Base-by-base conservation (phyloP, 2,113 vertebrate species). In the Pedetes capensis region DNA sequence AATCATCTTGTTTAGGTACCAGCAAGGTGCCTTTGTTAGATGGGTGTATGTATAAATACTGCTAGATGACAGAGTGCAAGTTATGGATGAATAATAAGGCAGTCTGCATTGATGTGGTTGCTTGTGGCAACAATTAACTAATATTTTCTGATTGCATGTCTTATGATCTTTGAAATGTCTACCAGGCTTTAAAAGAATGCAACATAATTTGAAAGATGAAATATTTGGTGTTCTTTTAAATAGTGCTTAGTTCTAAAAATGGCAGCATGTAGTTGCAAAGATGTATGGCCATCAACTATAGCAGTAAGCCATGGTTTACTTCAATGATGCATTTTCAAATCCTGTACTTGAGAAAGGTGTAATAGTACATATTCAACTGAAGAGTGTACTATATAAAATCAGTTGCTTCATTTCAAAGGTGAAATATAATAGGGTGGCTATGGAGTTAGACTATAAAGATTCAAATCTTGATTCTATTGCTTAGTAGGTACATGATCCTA, bases 331-430 rank as follows among this genome's bases (percentile, higher is more conserved):
- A 37, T 85, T 95, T 71, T 81, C 27, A 94, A 89, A 74, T 61
- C 14, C 59, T 17, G 4, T 75, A 83, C 68, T 96, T 92, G 42
- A 79, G 32, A 88, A 81, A 83, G 27, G 91, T 22, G 0, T 74
- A 94, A 57, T 49, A 66, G 53, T 18, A 72, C 20, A 86, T 75
- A 91, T 66, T 86, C 39, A 93, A 44, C 10, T 68, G 55, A 89
- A 78, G 64, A 72, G 18, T 42, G 34, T 63, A 14, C 55, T 68
- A 5, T 44, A 32, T 44, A 66, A 88, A 91, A 69, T 61, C 42
- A 79, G 59, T 78, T 89, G 27, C 23, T 86, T 95, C 39, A 61
- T 61, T 95, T 75, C 78, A 14, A 85, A 86, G 44, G 59, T 69
- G 34, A 78, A 68, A 68, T 69, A 66, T 10, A 49, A 17, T 32